Percentiles rank a stretch among this genome's conserved stretches.
phyloP scores from a whole-genome alignment of 2,113 vertebrate genomes.

The Ochotona curzoniae region DNA sequence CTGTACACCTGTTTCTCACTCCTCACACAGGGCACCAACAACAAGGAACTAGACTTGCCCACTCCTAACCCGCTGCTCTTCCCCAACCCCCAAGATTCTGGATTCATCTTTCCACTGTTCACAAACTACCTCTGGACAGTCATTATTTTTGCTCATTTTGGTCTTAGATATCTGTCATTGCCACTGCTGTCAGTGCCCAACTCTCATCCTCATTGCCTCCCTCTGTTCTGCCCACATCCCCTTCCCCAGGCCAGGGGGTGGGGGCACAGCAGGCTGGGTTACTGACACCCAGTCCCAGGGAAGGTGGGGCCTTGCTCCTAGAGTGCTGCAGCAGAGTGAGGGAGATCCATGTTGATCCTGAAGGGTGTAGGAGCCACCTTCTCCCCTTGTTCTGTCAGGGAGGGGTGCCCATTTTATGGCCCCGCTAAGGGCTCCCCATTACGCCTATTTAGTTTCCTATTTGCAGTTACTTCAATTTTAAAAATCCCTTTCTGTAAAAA shows the following conservation, averaged over 20 bases:
- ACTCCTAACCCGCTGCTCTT: constrained; percentile 20
- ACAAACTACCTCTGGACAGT: constrained; percentile 91
- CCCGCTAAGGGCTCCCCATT: constrained; percentile 64
- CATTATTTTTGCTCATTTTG: constrained; percentile 83
- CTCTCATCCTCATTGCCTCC: constrained; percentile 59
- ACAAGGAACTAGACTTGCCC: constrained; percentile 53
- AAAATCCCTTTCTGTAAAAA: constrained; percentile 82
- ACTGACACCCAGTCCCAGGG: constrained; percentile 61
- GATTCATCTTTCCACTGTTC: constrained; percentile 84
- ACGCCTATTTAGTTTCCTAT: constrained; percentile 84
- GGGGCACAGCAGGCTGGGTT: constrained; percentile 61
- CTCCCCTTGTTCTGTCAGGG: constrained; percentile 44
- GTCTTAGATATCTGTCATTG: constrained; percentile 83
- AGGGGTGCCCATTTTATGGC: constrained; percentile 59
- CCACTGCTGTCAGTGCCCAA: constrained; percentile 83
- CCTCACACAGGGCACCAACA: constrained; percentile 39
- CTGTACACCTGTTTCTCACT: background rate
- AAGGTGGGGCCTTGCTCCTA: constrained; percentile 63
- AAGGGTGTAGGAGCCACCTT: constrained; percentile 44
- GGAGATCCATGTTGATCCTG: background rate
- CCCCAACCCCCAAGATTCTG: constrained; percentile 75
- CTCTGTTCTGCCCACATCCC: background rate
- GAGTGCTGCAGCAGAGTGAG: constrained; percentile 72
- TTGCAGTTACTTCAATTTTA: constrained; percentile 92
- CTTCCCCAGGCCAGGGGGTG: constrained; percentile 26